phyloP scores from a whole-genome alignment of 2,888 invertebrate species.

The Metalampra italica region DNA sequence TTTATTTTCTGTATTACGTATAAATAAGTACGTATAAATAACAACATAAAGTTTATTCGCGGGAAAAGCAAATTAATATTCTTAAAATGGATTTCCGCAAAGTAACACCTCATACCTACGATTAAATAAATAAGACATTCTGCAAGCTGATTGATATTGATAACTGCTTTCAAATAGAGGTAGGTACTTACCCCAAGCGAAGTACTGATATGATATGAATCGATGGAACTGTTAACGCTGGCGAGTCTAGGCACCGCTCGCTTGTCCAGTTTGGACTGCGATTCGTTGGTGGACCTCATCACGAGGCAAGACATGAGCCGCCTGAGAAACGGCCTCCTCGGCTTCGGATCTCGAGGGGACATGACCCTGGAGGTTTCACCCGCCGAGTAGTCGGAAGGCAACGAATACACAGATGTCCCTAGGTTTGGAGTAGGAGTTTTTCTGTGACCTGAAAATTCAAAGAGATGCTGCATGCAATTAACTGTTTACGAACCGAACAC shows the following conservation, averaged over 20 bases:
- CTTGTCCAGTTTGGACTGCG: slow-evolving; percentile 25
- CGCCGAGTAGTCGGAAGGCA: slow-evolving; percentile 32
- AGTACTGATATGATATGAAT: slow-evolving; percentile 60
- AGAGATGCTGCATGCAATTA: no score
- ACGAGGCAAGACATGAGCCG: slow-evolving; percentile 60
- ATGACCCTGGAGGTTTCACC: slow-evolving; percentile 16
- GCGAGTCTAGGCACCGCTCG: background rate
- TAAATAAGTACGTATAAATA: no score
- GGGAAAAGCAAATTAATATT: no score
- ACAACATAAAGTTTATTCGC: no score
- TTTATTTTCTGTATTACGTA: no score
- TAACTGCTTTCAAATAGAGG: no score
- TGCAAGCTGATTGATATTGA: no score
- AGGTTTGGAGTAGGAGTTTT: slow-evolving; percentile 55
- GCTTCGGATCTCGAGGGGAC: slow-evolving; percentile 24
- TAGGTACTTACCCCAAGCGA: slow-evolving; percentile 56
- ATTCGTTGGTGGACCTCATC: slow-evolving; percentile 39
- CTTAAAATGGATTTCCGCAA: no score
- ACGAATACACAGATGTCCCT: slow-evolving; percentile 51
- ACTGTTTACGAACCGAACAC: no score
- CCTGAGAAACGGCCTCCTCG: slow-evolving; percentile 50
- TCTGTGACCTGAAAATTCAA: slow-evolving; percentile 35
- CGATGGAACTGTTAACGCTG: slow-evolving; percentile 42
- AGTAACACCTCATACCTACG: no score
- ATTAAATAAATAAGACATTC: no score